Evolutionary conservation across 2,888 invertebrate genomes (phyloP).

Genomic region (Ennomos fuscantarius): DNA sequence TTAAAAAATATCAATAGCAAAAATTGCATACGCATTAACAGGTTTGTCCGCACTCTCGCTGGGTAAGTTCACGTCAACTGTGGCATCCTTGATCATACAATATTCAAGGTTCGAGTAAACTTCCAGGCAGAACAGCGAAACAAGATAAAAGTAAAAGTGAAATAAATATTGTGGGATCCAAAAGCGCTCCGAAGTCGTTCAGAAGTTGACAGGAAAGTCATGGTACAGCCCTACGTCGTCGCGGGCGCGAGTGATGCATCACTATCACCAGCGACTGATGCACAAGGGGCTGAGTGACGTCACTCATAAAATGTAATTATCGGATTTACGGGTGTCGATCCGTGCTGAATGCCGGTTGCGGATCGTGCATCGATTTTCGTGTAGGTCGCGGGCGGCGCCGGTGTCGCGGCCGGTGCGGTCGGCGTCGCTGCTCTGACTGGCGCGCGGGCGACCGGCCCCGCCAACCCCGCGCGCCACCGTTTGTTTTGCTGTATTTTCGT

Average conservation of each 20-base stretch:
- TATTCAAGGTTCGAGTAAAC: constrained; percentile 30
- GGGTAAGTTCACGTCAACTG: constrained; percentile 35
- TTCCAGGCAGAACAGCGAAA: constrained; percentile 39
- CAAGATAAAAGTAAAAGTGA: constrained; percentile 36
- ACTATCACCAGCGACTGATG: constrained; percentile 60
- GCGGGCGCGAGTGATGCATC: constrained; percentile 58
- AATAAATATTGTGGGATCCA: constrained; percentile 45
- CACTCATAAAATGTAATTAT: constrained; percentile 58
- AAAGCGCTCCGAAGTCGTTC: constrained; percentile 48
- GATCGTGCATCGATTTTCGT: constrained; percentile 83
- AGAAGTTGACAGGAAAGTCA: constrained; percentile 49
- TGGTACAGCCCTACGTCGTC: constrained; percentile 53
- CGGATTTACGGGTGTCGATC: constrained; percentile 67
- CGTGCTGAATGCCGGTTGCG: constrained; percentile 72
- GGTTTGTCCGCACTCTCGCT: constrained; percentile 35
- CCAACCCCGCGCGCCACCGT: constrained; percentile 74
- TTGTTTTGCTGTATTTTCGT: constrained; percentile 85
- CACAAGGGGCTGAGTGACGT: constrained; percentile 63
- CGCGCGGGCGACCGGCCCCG: constrained; percentile 72
- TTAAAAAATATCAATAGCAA: constrained; percentile 7
- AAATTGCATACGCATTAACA: constrained; percentile 30
- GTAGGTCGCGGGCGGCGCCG: constrained; percentile 73
- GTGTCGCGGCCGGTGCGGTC: constrained; percentile 74
- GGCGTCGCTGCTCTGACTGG: constrained; percentile 80
- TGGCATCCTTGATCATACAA: constrained; percentile 32